These are phyloP conservation scores for Ambastaia sidthimunki DNA, from an alignment of 2,797 vertebrate genomes.

Conservation along the genomic window DNA sequence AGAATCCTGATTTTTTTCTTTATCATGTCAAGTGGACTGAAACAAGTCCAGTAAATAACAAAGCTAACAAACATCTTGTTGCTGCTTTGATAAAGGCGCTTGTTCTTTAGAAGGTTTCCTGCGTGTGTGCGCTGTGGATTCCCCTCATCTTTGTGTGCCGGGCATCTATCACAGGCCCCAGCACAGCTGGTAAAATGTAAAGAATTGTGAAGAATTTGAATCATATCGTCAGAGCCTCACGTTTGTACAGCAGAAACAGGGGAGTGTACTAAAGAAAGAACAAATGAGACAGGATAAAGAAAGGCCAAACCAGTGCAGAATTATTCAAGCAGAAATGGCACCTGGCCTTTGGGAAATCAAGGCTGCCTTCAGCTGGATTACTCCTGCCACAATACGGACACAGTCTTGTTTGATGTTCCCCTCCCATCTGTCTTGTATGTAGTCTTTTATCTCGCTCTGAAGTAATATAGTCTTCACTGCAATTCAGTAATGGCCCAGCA, in stretches of 20 bases:
- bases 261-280: conserved; percentile 45
- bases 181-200: conserved; percentile 72
- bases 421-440: conserved; percentile 94
- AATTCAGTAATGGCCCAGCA: conserved; percentile 96
- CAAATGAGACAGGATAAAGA: conserved; percentile 62
- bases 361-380: conserved; percentile 90
- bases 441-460: conserved; percentile 99
- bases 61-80: conserved; percentile 73
- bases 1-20: neutral
- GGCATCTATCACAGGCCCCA: conserved; percentile 61
- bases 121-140: conserved; percentile 68
- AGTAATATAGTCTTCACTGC: conserved; percentile 96
- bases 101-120: conserved; percentile 64
- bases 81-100: conserved; percentile 63
- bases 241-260: conserved; percentile 60
- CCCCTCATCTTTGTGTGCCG: conserved; percentile 68
- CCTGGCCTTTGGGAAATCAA: conserved; percentile 93
- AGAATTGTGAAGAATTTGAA: conserved; percentile 77
- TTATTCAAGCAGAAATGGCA: conserved; percentile 90
- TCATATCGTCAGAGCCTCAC: conserved; percentile 68
- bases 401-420: conserved; percentile 96
- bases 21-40: conserved; percentile 58
- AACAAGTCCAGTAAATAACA: conserved; percentile 73
- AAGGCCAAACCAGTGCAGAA: conserved; percentile 75
- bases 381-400: conserved; percentile 94